Evolutionary conservation across 2,797 vertebrate species (phyloP), one percentile per base, ranked within the genome.

Genomic region (Etheostoma nigrum): DNA sequence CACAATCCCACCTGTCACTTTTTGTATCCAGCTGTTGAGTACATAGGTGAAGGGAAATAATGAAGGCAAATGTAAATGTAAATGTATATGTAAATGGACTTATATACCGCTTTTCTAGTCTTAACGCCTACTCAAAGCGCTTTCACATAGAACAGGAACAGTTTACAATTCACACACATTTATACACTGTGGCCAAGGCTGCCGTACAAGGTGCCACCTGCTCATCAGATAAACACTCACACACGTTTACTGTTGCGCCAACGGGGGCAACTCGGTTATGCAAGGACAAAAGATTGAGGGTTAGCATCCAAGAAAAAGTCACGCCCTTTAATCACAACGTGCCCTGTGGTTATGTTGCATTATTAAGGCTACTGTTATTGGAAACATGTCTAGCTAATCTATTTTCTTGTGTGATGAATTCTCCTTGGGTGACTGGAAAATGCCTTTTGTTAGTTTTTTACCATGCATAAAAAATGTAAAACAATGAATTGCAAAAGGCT

Each of bases 281-380:
- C 18, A 23, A 27, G 40, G 12, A 16, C 18, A 16, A 48, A 5
- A 61, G 25, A 74, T 3, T 19, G 33, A 42, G 21, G 21, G n/a
- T 47, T 10, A 21, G 4, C 15, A 27, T 52, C n/a, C 7, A 52
- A 52, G 18, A 69, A 21, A 27, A 59, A 44, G 54, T 49, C 15
- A 8, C 11, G 45, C 30, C 14, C 57, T 67, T 81, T 58, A 61
- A 25, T 77, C n/a, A 42, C 55, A 78, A 30, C 3, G 9, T 52
- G 25, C n/a, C 55, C 30, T 13, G 16, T 16, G 15, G 71, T 21
- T 52, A 59, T n/a, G 57, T 9, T 67, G 54, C 65, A 69, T 58
- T 53, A 62, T 40, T 63, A 21, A 71, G 12, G 25, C n/a, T 27
- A 19, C 42, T 69, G 2, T 52, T 6, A 30, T 8, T 23, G 1